phyloP scores from a whole-genome alignment of 2,113 vertebrate species.

The Sclerurus mexicanus region DNA sequence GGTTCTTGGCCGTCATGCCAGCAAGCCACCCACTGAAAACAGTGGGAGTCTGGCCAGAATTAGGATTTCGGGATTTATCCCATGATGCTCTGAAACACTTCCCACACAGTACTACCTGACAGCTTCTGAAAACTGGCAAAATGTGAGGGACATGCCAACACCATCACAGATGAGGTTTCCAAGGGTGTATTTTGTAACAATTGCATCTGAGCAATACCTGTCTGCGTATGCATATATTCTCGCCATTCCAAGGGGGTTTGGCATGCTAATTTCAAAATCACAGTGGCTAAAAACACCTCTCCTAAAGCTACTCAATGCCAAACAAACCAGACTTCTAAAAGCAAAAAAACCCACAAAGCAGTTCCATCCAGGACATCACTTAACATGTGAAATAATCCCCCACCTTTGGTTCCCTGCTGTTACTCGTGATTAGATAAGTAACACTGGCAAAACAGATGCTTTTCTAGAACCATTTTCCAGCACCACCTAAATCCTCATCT shows the following conservation, averaged over 20 bases:
- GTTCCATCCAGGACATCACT: neutral
- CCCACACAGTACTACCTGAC: constrained; percentile 36
- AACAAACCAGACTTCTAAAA: neutral
- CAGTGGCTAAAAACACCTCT: neutral
- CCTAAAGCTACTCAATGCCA: neutral
- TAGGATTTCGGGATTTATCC: constrained; percentile 4
- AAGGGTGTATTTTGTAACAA: neutral
- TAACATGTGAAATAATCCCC: neutral
- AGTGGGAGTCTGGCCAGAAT: neutral
- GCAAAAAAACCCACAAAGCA: neutral
- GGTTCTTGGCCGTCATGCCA: neutral
- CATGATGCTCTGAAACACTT: neutral
- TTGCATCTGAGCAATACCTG: neutral
- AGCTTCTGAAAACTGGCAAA: neutral
- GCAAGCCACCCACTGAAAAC: constrained; percentile 2
- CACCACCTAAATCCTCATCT: neutral
- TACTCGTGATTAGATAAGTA: neutral
- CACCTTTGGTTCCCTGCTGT: neutral
- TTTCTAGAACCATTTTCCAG: neutral
- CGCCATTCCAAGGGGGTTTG: neutral
- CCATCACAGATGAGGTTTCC: neutral
- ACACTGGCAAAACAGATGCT: neutral
- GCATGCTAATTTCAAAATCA: neutral
- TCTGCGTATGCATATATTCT: neutral
- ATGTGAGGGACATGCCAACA: neutral